These are phyloP conservation scores for Chaetophractus vellerosus DNA, from an alignment of 2,797 vertebrate species.

Conservation along the genomic window DNA sequence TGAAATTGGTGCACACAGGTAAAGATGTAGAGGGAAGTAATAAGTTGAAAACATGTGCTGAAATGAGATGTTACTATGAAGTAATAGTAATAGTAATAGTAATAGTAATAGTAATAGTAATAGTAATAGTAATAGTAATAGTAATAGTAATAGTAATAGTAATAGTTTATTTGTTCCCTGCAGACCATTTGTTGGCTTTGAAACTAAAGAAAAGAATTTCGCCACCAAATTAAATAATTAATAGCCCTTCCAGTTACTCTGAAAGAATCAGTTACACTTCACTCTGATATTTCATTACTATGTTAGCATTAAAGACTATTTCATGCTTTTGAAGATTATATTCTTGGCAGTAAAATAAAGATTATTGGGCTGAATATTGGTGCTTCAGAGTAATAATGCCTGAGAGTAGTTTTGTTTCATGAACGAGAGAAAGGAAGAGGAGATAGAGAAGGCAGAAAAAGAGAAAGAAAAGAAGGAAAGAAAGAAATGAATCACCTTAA, in stretches of 20 bases:
- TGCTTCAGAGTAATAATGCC: neutral
- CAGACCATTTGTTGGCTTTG: neutral
- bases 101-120: too few species aligned
- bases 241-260: neutral
- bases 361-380: neutral
- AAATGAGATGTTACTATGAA: neutral
- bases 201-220: neutral
- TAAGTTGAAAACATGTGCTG: neutral
- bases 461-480: neutral
- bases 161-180: neutral
- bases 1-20: neutral
- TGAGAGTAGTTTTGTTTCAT: neutral
- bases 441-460: too few species aligned
- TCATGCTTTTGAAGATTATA: too few species aligned
- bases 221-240: neutral
- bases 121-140: too few species aligned
- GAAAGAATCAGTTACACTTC: neutral
- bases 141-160: too few species aligned
- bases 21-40: neutral
- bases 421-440: neutral
- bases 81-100: too few species aligned
- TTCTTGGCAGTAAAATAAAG: neutral
- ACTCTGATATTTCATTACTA: neutral
- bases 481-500: neutral
- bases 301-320: neutral